These are phyloP conservation scores for Jaculus jaculus DNA, from an alignment of 2,113 vertebrate species.

Conservation along the genomic window DNA sequence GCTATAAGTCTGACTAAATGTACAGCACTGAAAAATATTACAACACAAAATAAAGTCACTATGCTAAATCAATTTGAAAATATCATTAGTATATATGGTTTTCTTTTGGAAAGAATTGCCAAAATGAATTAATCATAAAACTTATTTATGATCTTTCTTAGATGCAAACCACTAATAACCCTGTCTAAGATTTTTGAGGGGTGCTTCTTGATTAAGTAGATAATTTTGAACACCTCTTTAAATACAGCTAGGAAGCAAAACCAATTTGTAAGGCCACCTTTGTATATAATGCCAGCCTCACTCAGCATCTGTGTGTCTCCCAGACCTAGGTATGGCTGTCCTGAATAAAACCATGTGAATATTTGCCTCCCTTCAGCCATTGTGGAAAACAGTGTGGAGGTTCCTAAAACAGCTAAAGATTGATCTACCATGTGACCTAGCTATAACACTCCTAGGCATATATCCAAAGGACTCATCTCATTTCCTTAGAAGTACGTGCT, in stretches of 20 bases:
- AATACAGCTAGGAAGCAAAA: conserved; percentile 75
- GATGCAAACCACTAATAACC: conserved; percentile 58
- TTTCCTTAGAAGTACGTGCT: too few species aligned
- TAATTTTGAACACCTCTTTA: conserved; percentile 80
- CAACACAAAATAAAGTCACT: background rate
- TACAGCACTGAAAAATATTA: background rate
- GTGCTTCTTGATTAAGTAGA: conserved; percentile 68
- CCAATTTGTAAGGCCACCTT: conserved; percentile 78
- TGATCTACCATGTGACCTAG: too few species aligned
- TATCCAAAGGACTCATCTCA: too few species aligned
- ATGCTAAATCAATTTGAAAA: background rate
- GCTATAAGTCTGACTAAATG: background rate
- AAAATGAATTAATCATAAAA: background rate
- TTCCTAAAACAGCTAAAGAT: too few species aligned
- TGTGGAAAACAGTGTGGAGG: too few species aligned
- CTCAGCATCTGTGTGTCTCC: conserved; percentile 64
- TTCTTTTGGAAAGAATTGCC: background rate
- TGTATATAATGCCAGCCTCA: conserved; percentile 64
- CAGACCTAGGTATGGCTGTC: conserved; percentile 57
- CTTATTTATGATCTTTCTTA: conserved; percentile 21
- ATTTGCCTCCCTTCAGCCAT: conserved; percentile 77
- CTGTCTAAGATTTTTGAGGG: conserved; percentile 67
- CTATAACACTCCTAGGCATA: too few species aligned
- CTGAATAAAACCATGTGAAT: conserved; percentile 77
- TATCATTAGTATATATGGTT: background rate